Base-by-base conservation (phyloP, 2,113 vertebrate species). In the Plecturocebus donacophilus region DNA sequence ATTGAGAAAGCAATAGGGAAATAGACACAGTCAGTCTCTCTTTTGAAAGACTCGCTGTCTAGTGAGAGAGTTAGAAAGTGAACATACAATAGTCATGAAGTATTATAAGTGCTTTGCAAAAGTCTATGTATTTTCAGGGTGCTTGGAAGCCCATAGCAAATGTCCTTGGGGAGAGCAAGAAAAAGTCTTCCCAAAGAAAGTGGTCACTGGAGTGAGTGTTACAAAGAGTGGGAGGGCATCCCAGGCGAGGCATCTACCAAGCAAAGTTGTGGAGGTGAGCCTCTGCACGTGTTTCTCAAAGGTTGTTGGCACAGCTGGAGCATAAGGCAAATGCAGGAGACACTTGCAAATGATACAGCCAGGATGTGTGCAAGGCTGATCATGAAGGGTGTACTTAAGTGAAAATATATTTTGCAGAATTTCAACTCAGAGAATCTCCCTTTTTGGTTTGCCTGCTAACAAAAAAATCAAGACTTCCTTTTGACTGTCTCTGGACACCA, bases 401-500 rank as follows among this genome's bases (percentile, higher is more conserved):
- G 16, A 75, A 82, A 30, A 61, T 40, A 56, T 42, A 85, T 40
- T 64, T 90, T 54, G 86, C 56, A 82, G 27, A 81, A 75, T 19
- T 79, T 90, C 32, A 81, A 35, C 45, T 40, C 47, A 75, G 23
- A 84, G 47, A 21, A 2, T 87, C 40, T 45, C 1, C 61, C 40
- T 85, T 0, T 1, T 1, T 3, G 6, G 3, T 7, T 79, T 25
- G 56, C 35, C 16, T 91, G 8, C 21, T 56, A 80, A 27, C 52
- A 70, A 85, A 70, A 97, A 47, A 80, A 68, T 95, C 32, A 68
- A 47, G 86, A 64, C 23, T 35, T 6, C n/a, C 10, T 80, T 40
- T 68, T 45, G 7, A 8, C 40, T 20, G 6, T 52, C 68, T 90
- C 75, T 94, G 49, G 9, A 82, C 20, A 12, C 85, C 35, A 54